Percentiles rank a stretch among this genome's conserved stretches.
These are phyloP conservation scores for Acrossocheilus fasciatus DNA, from an alignment of 2,797 vertebrate genomes.

Conservation along the genomic window DNA sequence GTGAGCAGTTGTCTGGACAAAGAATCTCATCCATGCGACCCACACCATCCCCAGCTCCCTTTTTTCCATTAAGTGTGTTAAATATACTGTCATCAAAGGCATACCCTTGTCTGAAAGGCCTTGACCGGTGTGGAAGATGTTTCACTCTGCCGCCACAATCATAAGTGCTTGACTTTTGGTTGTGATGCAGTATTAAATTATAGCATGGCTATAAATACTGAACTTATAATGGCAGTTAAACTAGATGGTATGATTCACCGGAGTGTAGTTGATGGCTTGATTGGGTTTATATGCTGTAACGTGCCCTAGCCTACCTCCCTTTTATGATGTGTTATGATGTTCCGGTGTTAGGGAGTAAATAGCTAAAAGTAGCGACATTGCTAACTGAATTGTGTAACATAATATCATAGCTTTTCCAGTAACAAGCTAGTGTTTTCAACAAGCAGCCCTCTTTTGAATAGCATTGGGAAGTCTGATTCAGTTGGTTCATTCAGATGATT, in stretches of 20 bases:
- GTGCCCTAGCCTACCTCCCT: not conserved
- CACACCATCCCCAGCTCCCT: slow-evolving; percentile 35
- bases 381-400: not conserved
- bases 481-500: not conserved
- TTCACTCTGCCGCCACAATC: slow-evolving; percentile 37
- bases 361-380: not conserved
- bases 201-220: slow-evolving; percentile 44
- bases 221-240: slow-evolving; percentile 28
- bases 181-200: slow-evolving; percentile 47
- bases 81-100: slow-evolving; percentile 56
- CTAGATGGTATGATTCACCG: slow-evolving; percentile 11
- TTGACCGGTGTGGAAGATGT: slow-evolving; percentile 37
- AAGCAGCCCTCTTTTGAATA: not conserved
- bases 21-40: slow-evolving; percentile 54
- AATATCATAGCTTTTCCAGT: slow-evolving; percentile 1
- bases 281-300: slow-evolving; percentile 32
- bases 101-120: slow-evolving; percentile 41
- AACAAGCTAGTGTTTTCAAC: slow-evolving; percentile 7
- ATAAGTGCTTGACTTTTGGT: slow-evolving; percentile 27
- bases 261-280: slow-evolving; percentile 19
- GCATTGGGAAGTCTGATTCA: not conserved
- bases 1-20: slow-evolving; percentile 53
- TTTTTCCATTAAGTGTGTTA: slow-evolving; percentile 56
- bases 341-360: slow-evolving; percentile 11
- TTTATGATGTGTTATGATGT: slow-evolving; percentile 26